A percentile compares a stretch with the other conserved stretches of the same genome.
Evolutionary conservation across 37 sponge, comb jelly and placozoan species (phyloP).

Genomic region (Aplysina aerophoba): DNA sequence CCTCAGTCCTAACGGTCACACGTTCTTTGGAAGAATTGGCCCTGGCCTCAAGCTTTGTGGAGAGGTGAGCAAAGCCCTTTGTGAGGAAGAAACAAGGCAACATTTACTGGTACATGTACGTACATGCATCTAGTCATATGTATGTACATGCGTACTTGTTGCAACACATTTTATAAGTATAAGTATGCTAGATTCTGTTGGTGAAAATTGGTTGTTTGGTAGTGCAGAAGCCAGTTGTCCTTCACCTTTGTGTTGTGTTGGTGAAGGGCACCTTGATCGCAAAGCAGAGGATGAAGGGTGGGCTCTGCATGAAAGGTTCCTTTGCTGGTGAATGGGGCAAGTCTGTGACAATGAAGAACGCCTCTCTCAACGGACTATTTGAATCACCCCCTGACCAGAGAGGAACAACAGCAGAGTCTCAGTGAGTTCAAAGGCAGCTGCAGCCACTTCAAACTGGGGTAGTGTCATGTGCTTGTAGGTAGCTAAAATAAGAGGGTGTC

Average conservation of each 20-base stretch:
- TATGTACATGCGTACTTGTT: too few relatives aligned
- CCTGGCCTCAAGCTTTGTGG: constrained; percentile 67
- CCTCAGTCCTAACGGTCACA: constrained; percentile 62
- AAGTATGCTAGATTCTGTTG: too few relatives aligned
- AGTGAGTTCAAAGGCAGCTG: too few relatives aligned
- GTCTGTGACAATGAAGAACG: background rate
- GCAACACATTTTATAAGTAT: too few relatives aligned
- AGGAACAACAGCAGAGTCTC: too few relatives aligned
- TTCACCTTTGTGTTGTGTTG: too few relatives aligned
- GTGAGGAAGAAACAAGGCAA: too few relatives aligned
- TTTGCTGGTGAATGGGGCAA: constrained; percentile 67
- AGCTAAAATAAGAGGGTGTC: too few relatives aligned
- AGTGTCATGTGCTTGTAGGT: too few relatives aligned
- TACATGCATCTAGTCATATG: too few relatives aligned
- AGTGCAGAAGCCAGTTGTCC: constrained; percentile 48
- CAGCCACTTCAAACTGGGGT: too few relatives aligned
- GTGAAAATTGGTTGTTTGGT: background rate
- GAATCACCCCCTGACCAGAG: background rate
- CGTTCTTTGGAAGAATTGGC: constrained; percentile 75
- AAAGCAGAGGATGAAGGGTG: constrained; percentile 44
- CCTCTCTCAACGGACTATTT: background rate
- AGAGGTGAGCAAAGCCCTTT: constrained; percentile 53
- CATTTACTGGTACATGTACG: too few relatives aligned
- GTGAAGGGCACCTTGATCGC: constrained; percentile 55
- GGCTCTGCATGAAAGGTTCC: constrained; percentile 41